These are phyloP conservation scores for Drosophila lacicola DNA, from an alignment of 2,888 invertebrate species.

Conservation along the genomic window DNA sequence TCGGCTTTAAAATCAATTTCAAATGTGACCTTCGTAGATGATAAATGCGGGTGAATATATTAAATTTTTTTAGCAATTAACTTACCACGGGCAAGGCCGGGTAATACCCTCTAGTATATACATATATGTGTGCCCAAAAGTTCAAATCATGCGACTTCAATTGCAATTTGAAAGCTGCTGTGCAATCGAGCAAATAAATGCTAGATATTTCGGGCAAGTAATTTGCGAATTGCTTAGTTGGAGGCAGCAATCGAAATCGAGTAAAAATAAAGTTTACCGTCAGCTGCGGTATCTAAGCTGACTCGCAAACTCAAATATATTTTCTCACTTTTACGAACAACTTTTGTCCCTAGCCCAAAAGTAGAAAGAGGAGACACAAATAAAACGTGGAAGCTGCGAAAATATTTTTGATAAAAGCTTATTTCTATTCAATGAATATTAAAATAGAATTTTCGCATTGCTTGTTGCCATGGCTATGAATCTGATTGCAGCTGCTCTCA, in stretches of 20 bases:
- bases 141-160: conserved; percentile 17
- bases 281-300: conserved; percentile 19
- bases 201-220: conserved; percentile 13
- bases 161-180: conserved; percentile 22
- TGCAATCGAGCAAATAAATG: conserved; percentile 36
- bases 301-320: conserved; percentile 31
- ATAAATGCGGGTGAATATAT: too few relatives aligned
- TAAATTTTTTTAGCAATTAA: too few relatives aligned
- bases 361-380: neutral
- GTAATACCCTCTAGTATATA: neutral
- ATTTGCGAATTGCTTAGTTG: conserved; percentile 27
- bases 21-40: too few relatives aligned
- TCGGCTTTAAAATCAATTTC: too few relatives aligned
- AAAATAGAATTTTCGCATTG: conserved; percentile 26
- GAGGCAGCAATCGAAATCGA: conserved; percentile 38
- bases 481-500: conserved; percentile 30
- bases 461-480: conserved; percentile 5
- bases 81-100: too few relatives aligned
- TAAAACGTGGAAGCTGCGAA: conserved; percentile 3
- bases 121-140: conserved; percentile 1
- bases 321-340: conserved; percentile 24
- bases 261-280: conserved; percentile 27
- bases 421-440: conserved; percentile 58
- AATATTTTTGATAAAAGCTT: conserved; percentile 21
- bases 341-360: conserved; percentile 16